phyloP scores from a whole-genome alignment of 2,113 vertebrate genomes.

The Erythrocercus mccallii region DNA sequence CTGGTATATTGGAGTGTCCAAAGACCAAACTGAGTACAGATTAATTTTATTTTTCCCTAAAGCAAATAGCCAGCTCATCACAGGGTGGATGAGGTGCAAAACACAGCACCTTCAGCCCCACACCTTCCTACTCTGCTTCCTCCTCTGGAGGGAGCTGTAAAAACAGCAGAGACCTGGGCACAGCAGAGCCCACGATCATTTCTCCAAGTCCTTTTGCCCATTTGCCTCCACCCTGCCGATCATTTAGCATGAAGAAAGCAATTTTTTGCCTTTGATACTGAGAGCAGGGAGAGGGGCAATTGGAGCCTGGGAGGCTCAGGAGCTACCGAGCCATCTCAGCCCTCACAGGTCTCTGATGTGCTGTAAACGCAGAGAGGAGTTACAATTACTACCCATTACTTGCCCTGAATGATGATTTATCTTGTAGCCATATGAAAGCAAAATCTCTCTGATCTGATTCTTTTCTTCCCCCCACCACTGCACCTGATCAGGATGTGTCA shows the following conservation, averaged over 20 bases:
- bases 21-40: neutral
- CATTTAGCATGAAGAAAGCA: neutral
- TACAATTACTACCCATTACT: neutral
- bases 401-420: neutral
- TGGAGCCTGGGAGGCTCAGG: neutral
- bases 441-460: neutral
- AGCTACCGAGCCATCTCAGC: neutral
- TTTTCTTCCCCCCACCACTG: rapidly evolving
- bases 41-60: neutral
- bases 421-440: neutral
- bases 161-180: neutral
- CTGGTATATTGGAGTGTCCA: neutral
- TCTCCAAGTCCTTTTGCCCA: neutral
- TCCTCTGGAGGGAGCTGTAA: neutral
- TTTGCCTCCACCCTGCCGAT: neutral
- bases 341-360: neutral
- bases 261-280: conserved; percentile 20
- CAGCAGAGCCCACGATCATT: neutral
- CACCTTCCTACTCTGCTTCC: rapidly evolving
- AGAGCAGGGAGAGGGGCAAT: neutral
- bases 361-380: neutral
- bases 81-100: rapidly evolving
- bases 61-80: neutral
- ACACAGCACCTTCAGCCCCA: neutral
- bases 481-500: neutral